These are phyloP conservation scores for Ptilodon capucinus DNA, from an alignment of 2,888 invertebrate genomes.

Conservation along the genomic window DNA sequence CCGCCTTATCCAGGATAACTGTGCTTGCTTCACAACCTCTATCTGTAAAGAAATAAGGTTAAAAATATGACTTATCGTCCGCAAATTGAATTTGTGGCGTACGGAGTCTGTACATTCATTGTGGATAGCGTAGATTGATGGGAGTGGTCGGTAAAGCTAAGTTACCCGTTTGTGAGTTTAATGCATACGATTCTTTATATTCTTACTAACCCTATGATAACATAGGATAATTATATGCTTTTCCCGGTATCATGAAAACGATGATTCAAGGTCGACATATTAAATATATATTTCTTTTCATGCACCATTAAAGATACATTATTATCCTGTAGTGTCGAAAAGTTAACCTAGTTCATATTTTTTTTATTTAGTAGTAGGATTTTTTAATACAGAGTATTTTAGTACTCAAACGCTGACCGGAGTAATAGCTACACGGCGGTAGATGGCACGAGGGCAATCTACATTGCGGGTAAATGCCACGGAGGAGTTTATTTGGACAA, in stretches of 20 bases:
- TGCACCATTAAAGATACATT: too few species aligned
- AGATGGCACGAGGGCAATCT: too few species aligned
- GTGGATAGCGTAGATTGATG: conserved; percentile 78
- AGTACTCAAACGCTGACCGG: too few species aligned
- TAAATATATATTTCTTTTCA: too few species aligned
- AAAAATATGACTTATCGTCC: conserved; percentile 18
- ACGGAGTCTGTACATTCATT: conserved; percentile 74
- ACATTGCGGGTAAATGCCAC: too few species aligned
- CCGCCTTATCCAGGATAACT: conserved; percentile 43
- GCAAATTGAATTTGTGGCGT: conserved; percentile 39
- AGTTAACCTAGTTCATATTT: too few species aligned
- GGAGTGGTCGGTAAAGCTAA: conserved; percentile 65
- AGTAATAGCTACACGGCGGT: too few species aligned
- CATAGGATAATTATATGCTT: not conserved
- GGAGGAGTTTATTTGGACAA: too few species aligned
- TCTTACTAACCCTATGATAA: not conserved
- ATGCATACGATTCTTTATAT: conserved; percentile 36
- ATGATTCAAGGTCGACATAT: too few species aligned
- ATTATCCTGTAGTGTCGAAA: too few species aligned
- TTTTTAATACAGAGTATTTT: too few species aligned
- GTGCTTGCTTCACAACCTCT: conserved; percentile 28
- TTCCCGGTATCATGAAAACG: conserved; percentile 1
- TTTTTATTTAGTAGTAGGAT: too few species aligned
- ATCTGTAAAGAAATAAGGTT: conserved; percentile 30
- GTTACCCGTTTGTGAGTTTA: conserved; percentile 60